These are phyloP conservation scores for Drosophila peninsularis DNA, from an alignment of 2,888 invertebrate genomes.

Conservation along the genomic window DNA sequence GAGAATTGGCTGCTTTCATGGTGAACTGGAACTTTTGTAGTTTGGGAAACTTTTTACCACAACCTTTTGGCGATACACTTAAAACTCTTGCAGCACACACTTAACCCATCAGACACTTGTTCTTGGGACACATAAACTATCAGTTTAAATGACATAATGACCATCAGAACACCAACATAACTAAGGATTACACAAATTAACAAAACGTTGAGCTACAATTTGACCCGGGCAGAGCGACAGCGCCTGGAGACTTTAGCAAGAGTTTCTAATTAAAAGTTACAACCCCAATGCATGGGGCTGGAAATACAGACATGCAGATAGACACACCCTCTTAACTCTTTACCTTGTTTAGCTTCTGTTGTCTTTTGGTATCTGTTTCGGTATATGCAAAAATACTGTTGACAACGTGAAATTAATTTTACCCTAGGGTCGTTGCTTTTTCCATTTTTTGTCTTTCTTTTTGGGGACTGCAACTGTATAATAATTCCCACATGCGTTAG, in stretches of 20 bases:
- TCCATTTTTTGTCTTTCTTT: conserved; percentile 8
- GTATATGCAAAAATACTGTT: conserved; percentile 64
- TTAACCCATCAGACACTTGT: conserved; percentile 40
- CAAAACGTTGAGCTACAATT: conserved; percentile 20
- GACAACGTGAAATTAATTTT: conserved; percentile 72
- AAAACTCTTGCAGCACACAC: conserved; percentile 35
- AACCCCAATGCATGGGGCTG: conserved; percentile 31
- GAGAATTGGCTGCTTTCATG: conserved; percentile 17
- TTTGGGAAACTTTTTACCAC: conserved; percentile 35
- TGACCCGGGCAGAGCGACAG: conserved; percentile 10
- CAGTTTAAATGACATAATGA: conserved; percentile 52
- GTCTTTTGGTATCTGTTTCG: conserved; percentile 18
- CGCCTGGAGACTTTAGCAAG: conserved; percentile 25
- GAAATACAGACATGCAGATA: neutral
- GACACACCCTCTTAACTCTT: neutral
- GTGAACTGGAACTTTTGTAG: conserved; percentile 36
- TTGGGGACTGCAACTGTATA: conserved; percentile 15
- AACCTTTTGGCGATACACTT: conserved; percentile 31
- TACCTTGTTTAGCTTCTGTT: conserved; percentile 1
- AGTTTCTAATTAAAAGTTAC: conserved; percentile 76
- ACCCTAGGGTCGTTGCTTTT: conserved; percentile 44
- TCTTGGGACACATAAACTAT: conserved; percentile 50
- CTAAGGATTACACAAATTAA: conserved; percentile 58
- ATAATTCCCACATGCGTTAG: conserved; percentile 55
- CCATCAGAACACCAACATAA: conserved; percentile 43